phyloP scores from a whole-genome alignment of 2,797 vertebrate species.

The Anguilla obscura region DNA sequence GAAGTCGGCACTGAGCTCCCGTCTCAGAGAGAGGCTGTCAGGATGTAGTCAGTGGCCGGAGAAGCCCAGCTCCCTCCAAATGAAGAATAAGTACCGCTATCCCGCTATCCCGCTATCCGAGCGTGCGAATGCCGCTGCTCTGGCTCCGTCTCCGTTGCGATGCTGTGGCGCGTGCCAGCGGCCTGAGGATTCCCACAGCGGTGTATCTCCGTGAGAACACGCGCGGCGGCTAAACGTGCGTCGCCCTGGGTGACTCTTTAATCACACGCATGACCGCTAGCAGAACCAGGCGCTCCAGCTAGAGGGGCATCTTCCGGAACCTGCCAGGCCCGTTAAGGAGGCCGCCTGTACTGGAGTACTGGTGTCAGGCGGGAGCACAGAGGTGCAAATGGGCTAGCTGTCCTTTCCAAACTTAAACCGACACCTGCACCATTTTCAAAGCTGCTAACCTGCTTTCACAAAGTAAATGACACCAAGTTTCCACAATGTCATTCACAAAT shows the following conservation, averaged over 20 bases:
- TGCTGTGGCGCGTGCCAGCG: background rate
- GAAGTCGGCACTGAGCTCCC: background rate
- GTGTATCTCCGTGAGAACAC: background rate
- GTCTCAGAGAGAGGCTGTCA: background rate
- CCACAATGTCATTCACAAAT: background rate
- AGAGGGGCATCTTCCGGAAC: background rate
- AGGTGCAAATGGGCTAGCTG: background rate
- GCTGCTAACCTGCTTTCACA: background rate
- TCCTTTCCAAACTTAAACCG: background rate
- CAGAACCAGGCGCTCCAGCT: slow-evolving; percentile 15
- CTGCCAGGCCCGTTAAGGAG: background rate
- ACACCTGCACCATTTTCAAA: background rate
- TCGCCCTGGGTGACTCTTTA: slow-evolving; percentile 4
- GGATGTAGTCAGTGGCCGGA: background rate
- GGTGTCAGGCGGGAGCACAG: background rate
- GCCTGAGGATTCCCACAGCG: background rate
- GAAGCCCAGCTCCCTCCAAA: background rate
- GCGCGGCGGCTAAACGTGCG: background rate
- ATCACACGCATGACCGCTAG: slow-evolving; percentile 13
- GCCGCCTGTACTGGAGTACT: background rate
- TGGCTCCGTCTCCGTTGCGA: background rate
- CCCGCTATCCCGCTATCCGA: background rate
- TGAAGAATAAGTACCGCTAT: background rate
- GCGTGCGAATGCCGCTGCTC: background rate
- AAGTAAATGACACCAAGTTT: background rate